Evolutionary conservation across 1,140 invertebrate species (phyloP).

Genomic region (Hypsibius dujardini): DNA sequence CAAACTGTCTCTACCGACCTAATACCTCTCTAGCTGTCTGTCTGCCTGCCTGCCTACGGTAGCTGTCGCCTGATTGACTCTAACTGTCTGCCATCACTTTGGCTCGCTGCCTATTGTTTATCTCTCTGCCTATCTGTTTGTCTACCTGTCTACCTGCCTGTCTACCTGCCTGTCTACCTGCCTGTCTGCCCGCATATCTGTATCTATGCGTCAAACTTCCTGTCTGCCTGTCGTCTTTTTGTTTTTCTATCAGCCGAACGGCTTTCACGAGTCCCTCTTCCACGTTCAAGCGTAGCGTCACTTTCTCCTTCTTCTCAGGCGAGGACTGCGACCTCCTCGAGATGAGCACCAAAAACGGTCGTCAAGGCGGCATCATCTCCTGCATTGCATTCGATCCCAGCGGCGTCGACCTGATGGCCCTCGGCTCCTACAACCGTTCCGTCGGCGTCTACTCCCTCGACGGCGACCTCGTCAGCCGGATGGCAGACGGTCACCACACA

Average conservation of each 20-base stretch:
- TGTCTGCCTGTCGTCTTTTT: not conserved
- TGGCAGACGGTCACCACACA: constrained; percentile 42
- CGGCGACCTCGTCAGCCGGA: constrained; percentile 41
- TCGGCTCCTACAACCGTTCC: constrained; percentile 60
- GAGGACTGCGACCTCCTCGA: constrained; percentile 15
- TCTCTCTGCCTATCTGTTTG: too few relatives aligned
- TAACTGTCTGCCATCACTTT: too few relatives aligned
- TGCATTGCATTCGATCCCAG: constrained; percentile 46
- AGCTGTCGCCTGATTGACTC: too few relatives aligned
- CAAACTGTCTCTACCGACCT: too few relatives aligned
- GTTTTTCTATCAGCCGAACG: not conserved
- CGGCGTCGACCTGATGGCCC: constrained; percentile 41
- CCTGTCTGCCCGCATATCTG: not conserved
- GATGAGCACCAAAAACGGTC: constrained; percentile 25
- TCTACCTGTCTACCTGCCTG: too few relatives aligned
- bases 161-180: too few relatives aligned
- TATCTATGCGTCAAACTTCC: not conserved
- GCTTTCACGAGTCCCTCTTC: constrained; percentile 17
- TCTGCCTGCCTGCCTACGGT: too few relatives aligned
- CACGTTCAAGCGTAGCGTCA: constrained; percentile 19
- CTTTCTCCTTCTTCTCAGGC: constrained; percentile 20
- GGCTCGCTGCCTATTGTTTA: too few relatives aligned
- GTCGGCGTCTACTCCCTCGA: constrained; percentile 35
- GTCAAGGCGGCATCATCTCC: constrained; percentile 44
- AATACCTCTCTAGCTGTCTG: too few relatives aligned